Base-by-base conservation (phyloP, 2,113 vertebrate species). In the Callorhinus ursinus region DNA sequence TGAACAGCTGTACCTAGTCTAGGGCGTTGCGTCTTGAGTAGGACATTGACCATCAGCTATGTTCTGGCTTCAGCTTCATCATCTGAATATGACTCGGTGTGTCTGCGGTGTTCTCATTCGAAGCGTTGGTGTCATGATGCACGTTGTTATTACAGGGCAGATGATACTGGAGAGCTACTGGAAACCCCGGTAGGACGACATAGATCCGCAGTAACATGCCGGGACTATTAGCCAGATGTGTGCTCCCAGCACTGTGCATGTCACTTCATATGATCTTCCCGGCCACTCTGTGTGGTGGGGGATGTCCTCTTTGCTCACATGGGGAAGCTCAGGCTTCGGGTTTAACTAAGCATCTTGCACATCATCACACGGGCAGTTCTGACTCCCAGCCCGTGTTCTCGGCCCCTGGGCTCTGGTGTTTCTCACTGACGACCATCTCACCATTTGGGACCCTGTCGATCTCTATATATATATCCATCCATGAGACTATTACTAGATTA, bases 201-300 rank as follows among this genome's bases (percentile, higher is more conserved):
- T 3, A 55, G 53, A 85, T 51, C 53, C 18, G 10, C 9, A 2
- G 28, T 63, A 18, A 80, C 8, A 2, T 0, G 7, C 5, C 24
- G 49, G 59, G 13, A 6, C 84, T 9, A 24, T 28, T 13, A 61
- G 57, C 39, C 65, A 51, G 5, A 31, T 12, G 4, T 51, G 33
- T 36, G 31, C 57, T 10, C 65, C 36, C 0, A 0, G 39, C 2
- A 67, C 72, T 22, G 1, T 16, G 0, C 1, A 1, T 36, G 15
- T 55, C 24, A 4, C 12, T 24, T 71, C 59, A 0, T 28, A 7
- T 49, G 9, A n/a, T 80, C 88, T 85, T 87, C 61, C 57, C 59
- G 65, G 26, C 21, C 4, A 5, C 26, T 53, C 55, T 76, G 33
- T n/a, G 28, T 86, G 22, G 67, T 55, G 59, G 9, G 15, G 31